Conservation (phyloP, 2,888 invertebrate species). For the Tenthredo livida region DNA sequence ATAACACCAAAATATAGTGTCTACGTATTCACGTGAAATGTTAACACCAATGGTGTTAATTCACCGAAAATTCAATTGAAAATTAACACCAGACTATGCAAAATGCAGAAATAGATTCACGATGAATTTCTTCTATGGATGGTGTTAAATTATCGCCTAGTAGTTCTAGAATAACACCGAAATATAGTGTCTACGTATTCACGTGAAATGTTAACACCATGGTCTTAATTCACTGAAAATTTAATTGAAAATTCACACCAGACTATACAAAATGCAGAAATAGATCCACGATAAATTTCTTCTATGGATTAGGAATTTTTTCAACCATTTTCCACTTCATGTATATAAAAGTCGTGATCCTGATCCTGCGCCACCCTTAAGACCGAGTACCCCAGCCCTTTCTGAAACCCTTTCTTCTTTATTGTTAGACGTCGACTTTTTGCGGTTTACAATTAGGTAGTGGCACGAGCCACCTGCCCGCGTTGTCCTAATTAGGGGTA, state of each 20-base stretch:
- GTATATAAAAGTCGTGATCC: neutral
- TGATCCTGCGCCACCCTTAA: neutral
- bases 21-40: no score
- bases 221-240: neutral
- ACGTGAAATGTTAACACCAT: no score
- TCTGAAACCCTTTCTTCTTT: conserved; percentile 15
- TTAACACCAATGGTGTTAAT: no score
- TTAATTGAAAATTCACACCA: neutral
- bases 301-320: neutral
- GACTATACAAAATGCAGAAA: neutral
- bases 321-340: neutral
- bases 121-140: neutral
- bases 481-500: conserved; percentile 20
- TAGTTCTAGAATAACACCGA: no score
- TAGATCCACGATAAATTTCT: no score
- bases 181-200: no score
- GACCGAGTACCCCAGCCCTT: neutral
- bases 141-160: no score
- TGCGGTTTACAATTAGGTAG: conserved; percentile 15
- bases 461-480: conserved; percentile 8
- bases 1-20: no score
- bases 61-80: neutral
- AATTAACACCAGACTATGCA: neutral
- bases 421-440: conserved; percentile 5
- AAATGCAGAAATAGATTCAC: no score